Evolutionary conservation across 2,113 vertebrate species (phyloP).

Genomic region (Peromyscus californicus): DNA sequence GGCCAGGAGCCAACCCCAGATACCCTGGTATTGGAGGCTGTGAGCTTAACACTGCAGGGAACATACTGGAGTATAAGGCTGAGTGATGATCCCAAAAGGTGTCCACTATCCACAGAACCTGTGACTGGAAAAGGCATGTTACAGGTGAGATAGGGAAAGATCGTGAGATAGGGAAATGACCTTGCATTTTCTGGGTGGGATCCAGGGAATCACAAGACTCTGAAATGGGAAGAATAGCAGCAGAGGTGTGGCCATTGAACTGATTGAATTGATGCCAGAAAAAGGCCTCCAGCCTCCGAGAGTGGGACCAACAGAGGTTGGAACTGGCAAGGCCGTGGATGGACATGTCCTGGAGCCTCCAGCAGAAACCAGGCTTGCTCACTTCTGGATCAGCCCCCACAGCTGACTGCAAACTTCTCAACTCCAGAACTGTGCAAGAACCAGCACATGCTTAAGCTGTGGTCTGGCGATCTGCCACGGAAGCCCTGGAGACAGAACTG

Average conservation of each 20-base stretch:
- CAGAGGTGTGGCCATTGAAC: rapidly evolving
- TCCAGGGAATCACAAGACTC: not conserved
- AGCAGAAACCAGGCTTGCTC: not conserved
- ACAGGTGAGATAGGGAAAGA: not conserved
- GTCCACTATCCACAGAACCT: not conserved
- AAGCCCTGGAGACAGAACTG: not conserved
- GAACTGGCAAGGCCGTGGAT: not conserved
- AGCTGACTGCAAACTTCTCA: not conserved
- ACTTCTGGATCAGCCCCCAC: not conserved
- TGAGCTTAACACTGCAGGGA: not conserved
- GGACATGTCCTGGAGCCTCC: not conserved
- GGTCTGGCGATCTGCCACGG: not conserved
- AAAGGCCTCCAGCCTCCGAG: not conserved
- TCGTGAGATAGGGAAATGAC: not conserved
- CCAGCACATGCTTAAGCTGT: not conserved
- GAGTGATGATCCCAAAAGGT: not conserved
- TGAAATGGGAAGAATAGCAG: not conserved
- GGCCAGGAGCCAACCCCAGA: not conserved
- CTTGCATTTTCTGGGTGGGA: not conserved
- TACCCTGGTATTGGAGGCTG: not conserved
- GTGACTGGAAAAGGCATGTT: not conserved
- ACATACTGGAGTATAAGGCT: not conserved
- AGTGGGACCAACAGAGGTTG: not conserved
- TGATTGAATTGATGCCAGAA: not conserved
- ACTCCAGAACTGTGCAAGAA: not conserved